These are phyloP conservation scores for Bucco capensis DNA, from an alignment of 2,113 vertebrate genomes.

Conservation along the genomic window DNA sequence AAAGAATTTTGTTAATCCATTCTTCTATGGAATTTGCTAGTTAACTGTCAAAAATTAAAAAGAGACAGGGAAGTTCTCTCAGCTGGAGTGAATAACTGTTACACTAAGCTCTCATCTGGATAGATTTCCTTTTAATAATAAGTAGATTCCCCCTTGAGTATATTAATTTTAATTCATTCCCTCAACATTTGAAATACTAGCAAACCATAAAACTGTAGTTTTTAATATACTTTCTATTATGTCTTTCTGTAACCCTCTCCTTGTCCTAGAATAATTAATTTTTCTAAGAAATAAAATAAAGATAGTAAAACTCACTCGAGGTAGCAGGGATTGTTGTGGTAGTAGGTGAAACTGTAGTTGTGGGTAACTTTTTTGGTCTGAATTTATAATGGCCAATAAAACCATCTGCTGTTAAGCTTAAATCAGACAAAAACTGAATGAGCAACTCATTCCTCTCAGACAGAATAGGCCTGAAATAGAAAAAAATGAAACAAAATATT, in stretches of 20 bases:
- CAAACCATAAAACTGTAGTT: neutral
- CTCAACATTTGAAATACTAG: neutral
- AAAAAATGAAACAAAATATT: neutral
- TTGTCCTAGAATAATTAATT: neutral
- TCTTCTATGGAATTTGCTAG: neutral
- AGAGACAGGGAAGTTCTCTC: neutral
- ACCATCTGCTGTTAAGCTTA: slow-evolving; percentile 95
- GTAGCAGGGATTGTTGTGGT: slow-evolving; percentile 79
- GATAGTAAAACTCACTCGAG: slow-evolving; percentile 78
- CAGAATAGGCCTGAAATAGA: slow-evolving; percentile 84
- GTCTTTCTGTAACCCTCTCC: neutral
- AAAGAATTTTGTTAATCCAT: neutral
- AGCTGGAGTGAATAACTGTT: neutral
- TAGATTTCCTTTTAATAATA: neutral
- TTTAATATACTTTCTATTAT: neutral
- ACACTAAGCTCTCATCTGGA: neutral
- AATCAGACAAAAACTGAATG: slow-evolving; percentile 95
- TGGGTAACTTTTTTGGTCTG: slow-evolving; percentile 86
- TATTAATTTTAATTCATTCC: neutral
- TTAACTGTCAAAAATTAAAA: neutral
- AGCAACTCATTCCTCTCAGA: slow-evolving; percentile 93
- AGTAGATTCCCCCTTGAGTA: neutral
- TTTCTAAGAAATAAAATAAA: neutral
- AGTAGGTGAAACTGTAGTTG: slow-evolving; percentile 78
- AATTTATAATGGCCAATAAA: slow-evolving; percentile 98